Percentiles rank a stretch among this genome's conserved stretches.
Evolutionary conservation across 2,888 invertebrate genomes (phyloP).

Genomic region (Cheilosia impressa): DNA sequence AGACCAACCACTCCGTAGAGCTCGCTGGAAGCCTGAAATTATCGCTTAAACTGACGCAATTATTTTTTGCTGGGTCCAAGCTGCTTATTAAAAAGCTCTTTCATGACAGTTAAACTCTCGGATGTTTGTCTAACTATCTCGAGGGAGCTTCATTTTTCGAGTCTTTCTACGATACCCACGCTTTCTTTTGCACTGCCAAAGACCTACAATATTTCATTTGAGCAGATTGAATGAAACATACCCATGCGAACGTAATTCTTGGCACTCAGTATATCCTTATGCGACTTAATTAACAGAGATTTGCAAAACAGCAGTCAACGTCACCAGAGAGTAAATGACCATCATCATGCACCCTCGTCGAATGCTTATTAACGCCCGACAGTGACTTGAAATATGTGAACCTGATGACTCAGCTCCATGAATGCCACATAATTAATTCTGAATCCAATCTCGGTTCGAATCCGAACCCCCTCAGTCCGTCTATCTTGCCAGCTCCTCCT

Average conservation of each 20-base stretch:
- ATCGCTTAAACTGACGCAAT: no score
- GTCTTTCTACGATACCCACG: no score
- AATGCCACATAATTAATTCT: conserved; percentile 71
- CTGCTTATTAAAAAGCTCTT: no score
- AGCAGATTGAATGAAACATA: conserved; percentile 3
- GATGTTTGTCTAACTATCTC: no score
- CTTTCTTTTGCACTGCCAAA: background rate
- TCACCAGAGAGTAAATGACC: conserved; percentile 12
- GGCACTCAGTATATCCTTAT: conserved; percentile 9
- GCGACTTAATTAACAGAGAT: conserved; percentile 50
- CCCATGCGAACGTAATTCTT: conserved; percentile 46
- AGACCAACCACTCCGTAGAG: no score
- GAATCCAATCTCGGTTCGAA: conserved; percentile 57
- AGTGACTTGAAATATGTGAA: conserved; percentile 64
- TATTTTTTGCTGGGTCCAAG: no score
- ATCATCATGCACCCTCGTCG: conserved; percentile 56
- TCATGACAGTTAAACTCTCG: no score
- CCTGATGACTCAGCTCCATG: conserved; percentile 70
- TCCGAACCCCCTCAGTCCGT: conserved; percentile 12
- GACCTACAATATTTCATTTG: background rate
- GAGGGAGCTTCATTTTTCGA: no score
- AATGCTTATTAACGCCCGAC: conserved; percentile 36
- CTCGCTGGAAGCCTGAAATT: no score
- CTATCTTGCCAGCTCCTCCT: conserved; percentile 4
- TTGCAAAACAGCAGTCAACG: conserved; percentile 11